Evolutionary conservation across 2,888 invertebrate genomes (phyloP).

Genomic region (Sisyra nigra): DNA sequence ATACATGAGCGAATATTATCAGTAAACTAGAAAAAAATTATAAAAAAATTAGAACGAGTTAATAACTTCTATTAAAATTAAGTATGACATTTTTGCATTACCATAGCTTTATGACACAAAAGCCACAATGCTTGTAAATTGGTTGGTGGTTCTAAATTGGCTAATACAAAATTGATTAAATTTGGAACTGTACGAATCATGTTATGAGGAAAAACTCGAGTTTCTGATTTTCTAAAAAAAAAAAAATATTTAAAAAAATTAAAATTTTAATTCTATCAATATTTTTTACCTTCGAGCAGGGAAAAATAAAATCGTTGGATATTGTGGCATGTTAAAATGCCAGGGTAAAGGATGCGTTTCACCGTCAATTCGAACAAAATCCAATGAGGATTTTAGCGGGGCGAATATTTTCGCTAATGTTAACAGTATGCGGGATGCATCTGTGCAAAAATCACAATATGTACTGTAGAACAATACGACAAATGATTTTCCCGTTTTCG

Average conservation of each 20-base stretch:
- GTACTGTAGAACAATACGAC: constrained; percentile 37
- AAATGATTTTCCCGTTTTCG: constrained; percentile 31
- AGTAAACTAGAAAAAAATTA: constrained; percentile 19
- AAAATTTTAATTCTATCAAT: neutral
- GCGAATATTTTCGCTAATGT: constrained; percentile 45
- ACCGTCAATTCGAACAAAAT: constrained; percentile 60
- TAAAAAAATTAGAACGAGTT: constrained; percentile 4
- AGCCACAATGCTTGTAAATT: constrained; percentile 36
- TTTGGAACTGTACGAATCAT: constrained; percentile 47
- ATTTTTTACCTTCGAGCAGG: constrained; percentile 44
- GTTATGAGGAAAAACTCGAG: constrained; percentile 46
- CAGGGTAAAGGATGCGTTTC: constrained; percentile 75
- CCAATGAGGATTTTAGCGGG: constrained; percentile 29
- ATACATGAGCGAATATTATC: constrained; percentile 30
- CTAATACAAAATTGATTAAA: constrained; percentile 53
- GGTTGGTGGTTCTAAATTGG: constrained; percentile 40
- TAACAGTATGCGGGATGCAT: constrained; percentile 49
- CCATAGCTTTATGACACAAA: constrained; percentile 33
- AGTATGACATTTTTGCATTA: constrained; percentile 15
- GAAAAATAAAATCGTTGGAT: constrained; percentile 70
- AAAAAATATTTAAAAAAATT: constrained; percentile 11
- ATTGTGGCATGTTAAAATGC: constrained; percentile 62
- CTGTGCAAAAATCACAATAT: constrained; percentile 60
- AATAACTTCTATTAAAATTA: constrained; percentile 4
- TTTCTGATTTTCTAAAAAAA: constrained; percentile 46